phyloP scores from a whole-genome alignment of 2,797 vertebrate genomes.

The Sciurus carolinensis region DNA sequence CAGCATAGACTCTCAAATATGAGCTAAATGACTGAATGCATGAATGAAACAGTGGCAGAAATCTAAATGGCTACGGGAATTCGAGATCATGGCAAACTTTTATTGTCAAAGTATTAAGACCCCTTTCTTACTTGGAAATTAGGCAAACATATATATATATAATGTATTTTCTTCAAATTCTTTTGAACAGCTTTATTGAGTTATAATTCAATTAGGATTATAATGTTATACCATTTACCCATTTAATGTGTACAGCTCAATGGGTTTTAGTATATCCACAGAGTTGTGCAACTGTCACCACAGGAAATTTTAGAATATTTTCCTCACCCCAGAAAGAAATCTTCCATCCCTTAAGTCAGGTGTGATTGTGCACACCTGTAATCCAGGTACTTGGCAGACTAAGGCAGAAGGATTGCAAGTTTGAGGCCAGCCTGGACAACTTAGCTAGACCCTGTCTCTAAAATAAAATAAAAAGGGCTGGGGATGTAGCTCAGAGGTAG shows the following conservation, averaged over 20 bases:
- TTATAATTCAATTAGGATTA: neutral
- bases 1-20: neutral
- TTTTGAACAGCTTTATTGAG: neutral
- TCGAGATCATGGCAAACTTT: neutral
- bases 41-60: neutral
- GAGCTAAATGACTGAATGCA: neutral
- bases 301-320: neutral
- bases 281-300: too few relatives aligned
- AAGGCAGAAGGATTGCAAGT: neutral
- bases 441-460: neutral
- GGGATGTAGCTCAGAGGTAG: too few relatives aligned
- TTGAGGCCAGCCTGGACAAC: neutral
- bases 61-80: neutral
- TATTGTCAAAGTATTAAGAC: neutral
- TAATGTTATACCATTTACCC: too few relatives aligned
- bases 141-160: neutral
- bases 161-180: neutral
- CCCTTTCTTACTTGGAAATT: constrained; percentile 22
- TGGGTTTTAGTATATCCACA: too few relatives aligned
- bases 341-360: too few relatives aligned
- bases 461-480: neutral
- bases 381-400: too few relatives aligned
- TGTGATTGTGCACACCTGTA: too few relatives aligned
- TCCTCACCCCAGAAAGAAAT: neutral
- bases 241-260: too few relatives aligned